phyloP scores from a whole-genome alignment of 2,113 vertebrate species.

The Tenrec ecaudatus region DNA sequence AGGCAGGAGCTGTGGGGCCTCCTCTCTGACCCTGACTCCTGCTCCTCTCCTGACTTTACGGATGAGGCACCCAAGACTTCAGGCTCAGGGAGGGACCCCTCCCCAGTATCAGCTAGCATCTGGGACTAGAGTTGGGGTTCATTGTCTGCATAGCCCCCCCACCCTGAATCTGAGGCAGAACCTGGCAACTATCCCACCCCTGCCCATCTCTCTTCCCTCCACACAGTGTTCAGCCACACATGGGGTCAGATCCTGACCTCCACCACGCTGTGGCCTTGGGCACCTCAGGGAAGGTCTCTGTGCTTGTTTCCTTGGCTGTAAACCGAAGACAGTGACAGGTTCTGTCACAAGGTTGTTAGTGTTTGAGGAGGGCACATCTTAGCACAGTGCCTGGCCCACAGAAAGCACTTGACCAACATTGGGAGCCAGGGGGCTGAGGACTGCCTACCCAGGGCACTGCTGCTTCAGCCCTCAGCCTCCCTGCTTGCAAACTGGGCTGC shows the following conservation, averaged over 20 bases:
- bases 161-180: background rate
- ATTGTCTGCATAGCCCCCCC: background rate
- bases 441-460: background rate
- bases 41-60: background rate
- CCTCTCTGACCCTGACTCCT: too few relatives aligned
- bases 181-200: background rate
- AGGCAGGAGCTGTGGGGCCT: background rate
- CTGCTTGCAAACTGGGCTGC: background rate
- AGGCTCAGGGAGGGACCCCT: background rate
- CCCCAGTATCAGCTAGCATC: background rate
- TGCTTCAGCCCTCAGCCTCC: background rate
- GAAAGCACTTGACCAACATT: background rate
- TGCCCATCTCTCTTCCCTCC: background rate
- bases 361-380: rapidly evolving
- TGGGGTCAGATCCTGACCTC: background rate
- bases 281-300: background rate
- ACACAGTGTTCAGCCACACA: background rate
- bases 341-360: background rate
- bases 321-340: background rate
- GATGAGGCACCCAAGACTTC: background rate
- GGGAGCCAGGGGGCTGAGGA: background rate
- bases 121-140: background rate
- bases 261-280: background rate
- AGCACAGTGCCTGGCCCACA: background rate
- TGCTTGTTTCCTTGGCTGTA: background rate